Base-by-base conservation (phyloP, 2,888 invertebrate species). In the Parnassius smintheus region DNA sequence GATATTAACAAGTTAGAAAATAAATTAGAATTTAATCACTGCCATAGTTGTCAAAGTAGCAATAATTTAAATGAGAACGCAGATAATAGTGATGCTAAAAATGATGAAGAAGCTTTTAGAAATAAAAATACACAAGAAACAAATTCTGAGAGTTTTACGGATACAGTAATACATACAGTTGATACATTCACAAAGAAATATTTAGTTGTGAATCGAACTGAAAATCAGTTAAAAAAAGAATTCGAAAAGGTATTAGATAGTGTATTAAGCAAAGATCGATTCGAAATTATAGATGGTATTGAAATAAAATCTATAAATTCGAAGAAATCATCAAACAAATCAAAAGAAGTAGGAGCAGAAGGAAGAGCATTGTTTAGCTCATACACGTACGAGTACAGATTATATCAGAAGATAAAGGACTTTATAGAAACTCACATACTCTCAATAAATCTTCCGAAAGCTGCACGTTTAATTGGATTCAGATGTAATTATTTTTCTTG, bases 371-470 rank as follows among this genome's bases (percentile, higher is more conserved):
- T 88, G 25, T 83, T 91, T 74, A 84, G 88, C 68, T 81, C 81
- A 75, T 84, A 82, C 67, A 88, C 85, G 0, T 86, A 93, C 59
- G 92, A 92, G 71, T 91, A 92, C 56, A 93, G 94, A 75, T 76
- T 94, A 66, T 81, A 92, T 64, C 92, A 93, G 68, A 93, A 93
- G 75, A 82, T 95, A 49, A 92, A 93, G 69, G 85, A 92, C 70
- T 94, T 93, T 74, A 86, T 93, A 2, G 88, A 93, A 58, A 93
- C 88, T 60, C 95, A 94, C 81, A 93, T 93, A 53, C 75, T 96
- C 41, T 93, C 94, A 44, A 93, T 96, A 9, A 94, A 94, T 73
- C 75, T 96, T 56, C 94, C 95, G 0, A 93, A 94, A 76, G 93
- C 94, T 11, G 95, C 94, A 0, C 91, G 94, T 67, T 85, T 94